These are phyloP conservation scores for Zaprionus lachaisei DNA, from an alignment of 1,140 invertebrate genomes.

Conservation along the genomic window DNA sequence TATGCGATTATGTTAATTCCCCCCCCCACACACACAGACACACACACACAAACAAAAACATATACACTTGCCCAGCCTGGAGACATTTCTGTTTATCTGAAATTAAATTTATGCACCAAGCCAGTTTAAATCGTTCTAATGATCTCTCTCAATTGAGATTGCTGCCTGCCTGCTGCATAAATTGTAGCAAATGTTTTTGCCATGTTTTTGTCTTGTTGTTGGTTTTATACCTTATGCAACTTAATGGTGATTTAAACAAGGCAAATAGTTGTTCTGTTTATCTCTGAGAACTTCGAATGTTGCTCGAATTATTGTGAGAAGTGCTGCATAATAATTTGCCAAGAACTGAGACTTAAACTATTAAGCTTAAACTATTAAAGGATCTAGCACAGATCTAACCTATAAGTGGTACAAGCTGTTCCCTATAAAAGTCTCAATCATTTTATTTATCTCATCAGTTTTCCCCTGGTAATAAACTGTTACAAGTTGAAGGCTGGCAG, in stretches of 20 bases:
- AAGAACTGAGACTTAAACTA: not conserved
- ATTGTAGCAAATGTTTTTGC: constrained; percentile 1
- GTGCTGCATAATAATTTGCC: not conserved
- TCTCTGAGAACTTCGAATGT: not conserved
- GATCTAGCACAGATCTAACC: not conserved
- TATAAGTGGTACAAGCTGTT: not conserved
- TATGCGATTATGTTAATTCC: constrained; percentile 72
- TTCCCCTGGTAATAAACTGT: not conserved
- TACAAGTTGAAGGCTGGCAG: constrained; percentile 17
- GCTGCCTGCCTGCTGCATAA: not conserved
- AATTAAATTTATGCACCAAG: constrained; percentile 50
- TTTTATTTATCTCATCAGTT: not conserved
- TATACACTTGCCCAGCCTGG: constrained; percentile 14
- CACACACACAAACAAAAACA: not conserved
- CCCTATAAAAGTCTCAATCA: not conserved
- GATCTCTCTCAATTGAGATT: not conserved
- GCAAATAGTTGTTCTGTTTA: constrained; percentile 10
- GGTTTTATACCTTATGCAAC: constrained; percentile 25
- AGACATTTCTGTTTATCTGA: constrained; percentile 44
- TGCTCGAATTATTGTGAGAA: not conserved
- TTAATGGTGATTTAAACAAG: not conserved
- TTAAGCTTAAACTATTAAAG: not conserved
- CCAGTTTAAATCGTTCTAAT: constrained; percentile 27
- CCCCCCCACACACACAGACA: not conserved
- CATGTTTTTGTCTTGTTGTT: constrained; percentile 18